Evolutionary conservation across 2,797 vertebrate species (phyloP).

Genomic region (Enteromius anoplus): DNA sequence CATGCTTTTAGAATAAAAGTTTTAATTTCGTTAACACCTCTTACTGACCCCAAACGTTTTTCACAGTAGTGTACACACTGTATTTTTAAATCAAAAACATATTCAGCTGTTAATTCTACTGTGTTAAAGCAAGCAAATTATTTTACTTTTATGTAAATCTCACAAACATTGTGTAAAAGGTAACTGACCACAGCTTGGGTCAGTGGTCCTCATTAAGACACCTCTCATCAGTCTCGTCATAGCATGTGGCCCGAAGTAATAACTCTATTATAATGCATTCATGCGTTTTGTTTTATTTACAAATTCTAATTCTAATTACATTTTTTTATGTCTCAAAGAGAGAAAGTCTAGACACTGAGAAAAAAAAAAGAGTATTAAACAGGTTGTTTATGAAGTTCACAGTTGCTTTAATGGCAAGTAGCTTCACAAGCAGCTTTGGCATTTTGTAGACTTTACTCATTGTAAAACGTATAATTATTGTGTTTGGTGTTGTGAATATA

Average conservation of each 20-base stretch:
- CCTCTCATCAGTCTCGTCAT: neutral
- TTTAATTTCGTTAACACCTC: neutral
- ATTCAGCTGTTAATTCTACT: neutral
- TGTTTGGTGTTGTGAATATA: neutral
- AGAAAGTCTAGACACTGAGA: neutral
- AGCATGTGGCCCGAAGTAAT: neutral
- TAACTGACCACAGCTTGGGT: neutral
- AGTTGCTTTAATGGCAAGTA: neutral
- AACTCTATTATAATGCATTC: no score
- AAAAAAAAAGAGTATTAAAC: neutral
- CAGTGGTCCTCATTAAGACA: neutral
- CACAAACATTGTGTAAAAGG: neutral
- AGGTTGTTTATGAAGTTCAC: neutral
- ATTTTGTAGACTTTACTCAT: neutral
- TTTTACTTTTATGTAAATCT: neutral
- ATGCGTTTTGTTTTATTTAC: neutral
- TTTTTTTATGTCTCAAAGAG: neutral
- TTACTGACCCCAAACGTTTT: neutral
- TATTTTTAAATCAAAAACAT: neutral
- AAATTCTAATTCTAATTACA: neutral
- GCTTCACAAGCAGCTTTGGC: neutral
- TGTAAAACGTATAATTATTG: neutral
- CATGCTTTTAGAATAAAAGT: neutral
- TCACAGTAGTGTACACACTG: no score
- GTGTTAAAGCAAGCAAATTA: neutral